Base-by-base conservation (phyloP, 2,888 invertebrate species). In the Mellilla xanthometata region DNA sequence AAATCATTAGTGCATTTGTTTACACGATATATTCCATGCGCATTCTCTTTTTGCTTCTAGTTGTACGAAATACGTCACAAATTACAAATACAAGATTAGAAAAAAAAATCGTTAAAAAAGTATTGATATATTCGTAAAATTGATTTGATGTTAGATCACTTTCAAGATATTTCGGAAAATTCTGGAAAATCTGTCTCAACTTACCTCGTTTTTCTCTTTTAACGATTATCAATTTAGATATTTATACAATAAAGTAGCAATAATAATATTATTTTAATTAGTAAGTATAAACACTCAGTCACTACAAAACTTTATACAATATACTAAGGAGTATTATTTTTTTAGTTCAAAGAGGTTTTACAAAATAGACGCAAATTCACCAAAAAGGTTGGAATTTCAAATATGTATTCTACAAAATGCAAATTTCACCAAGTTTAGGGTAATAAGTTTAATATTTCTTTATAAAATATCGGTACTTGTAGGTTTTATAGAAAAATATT, bases 401-500 rank as follows among this genome's bases (percentile, higher is more conserved):
- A 46, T 43, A 48, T 12, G n/a, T 44, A 30, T 33, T 12, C 31
- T 36, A 43, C 33, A 51, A 49, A 48, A 39, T 30, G 35, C 32
- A n/a, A 0, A 8, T 24, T 24, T 24, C 3, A 8, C 7, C 8
- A 7, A 24, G 29, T 22, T 12, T 36, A 45, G 6, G 28, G 13
- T 38, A 13, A 12, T 12, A 11, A 29, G 3, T 43, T 27, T 23
- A 12, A 43, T 26, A 27, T 43, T 31, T 10, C 5, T 8, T 26
- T 43, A 43, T 4, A 36, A 40, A 42, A 35, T 38, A 23, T 29
- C 5, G 15, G 28, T 40, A 43, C 24, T 26, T 27, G 28, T 44
- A 38, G 39, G 36, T 35, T 46, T 40, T 28, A 11, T 43, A 28
- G 55, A 47, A 42, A 41, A 52, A 52, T 32, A 43, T 13, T 19